These are phyloP conservation scores for Drosophila monieri DNA, from an alignment of 2,888 invertebrate genomes.

Conservation along the genomic window DNA sequence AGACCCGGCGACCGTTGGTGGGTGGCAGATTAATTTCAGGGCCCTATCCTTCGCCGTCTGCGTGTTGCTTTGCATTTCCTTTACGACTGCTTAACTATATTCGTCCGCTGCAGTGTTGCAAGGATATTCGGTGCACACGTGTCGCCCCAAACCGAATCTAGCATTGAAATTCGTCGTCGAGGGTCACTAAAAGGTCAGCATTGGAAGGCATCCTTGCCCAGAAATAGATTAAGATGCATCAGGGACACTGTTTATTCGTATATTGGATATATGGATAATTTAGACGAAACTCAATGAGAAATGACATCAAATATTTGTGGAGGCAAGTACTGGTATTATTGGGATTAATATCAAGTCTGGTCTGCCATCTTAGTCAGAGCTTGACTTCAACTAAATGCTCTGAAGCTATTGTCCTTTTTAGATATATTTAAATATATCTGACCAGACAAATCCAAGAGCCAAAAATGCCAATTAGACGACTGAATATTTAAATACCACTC, in stretches of 20 bases:
- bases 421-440: not conserved
- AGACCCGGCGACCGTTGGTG: not conserved
- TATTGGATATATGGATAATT: not conserved
- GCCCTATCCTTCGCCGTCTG: conserved; percentile 44
- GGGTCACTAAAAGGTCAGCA: conserved; percentile 34
- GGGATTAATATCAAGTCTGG: no score
- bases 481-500: conserved; percentile 5
- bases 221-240: not conserved
- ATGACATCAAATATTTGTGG: no score
- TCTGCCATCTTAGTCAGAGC: no score
- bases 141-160: conserved; percentile 22
- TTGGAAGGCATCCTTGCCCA: conserved; percentile 20
- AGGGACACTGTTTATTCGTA: not conserved
- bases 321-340: no score
- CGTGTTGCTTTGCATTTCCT: conserved; percentile 30
- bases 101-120: conserved; percentile 8
- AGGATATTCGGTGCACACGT: conserved; percentile 38
- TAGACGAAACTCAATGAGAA: no score
- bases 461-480: not conserved
- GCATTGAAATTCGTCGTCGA: conserved; percentile 21
- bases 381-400: no score
- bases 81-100: conserved; percentile 33
- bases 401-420: not conserved
- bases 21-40: conserved; percentile 53
- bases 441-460: not conserved